phyloP scores from a whole-genome alignment of 2,888 invertebrate species.

The Parasteatoda lunata region DNA sequence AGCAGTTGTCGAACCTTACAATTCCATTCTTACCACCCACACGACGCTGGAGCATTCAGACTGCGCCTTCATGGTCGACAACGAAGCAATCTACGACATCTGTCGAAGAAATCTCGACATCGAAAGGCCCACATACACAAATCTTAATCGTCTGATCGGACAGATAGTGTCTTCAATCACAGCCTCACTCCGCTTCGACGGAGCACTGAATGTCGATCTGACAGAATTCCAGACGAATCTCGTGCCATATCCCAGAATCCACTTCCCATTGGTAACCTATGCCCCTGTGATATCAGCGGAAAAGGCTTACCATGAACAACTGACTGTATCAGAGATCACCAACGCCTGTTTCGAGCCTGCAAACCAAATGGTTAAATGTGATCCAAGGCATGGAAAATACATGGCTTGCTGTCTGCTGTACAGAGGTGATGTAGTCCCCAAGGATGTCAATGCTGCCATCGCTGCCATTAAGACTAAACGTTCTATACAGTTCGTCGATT shows the following conservation, averaged over 20 bases:
- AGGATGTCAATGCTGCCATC: conserved; percentile 76
- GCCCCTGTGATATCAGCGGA: conserved; percentile 75
- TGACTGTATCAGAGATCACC: conserved; percentile 75
- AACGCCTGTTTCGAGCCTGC: conserved; percentile 76
- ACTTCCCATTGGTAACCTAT: conserved; percentile 85
- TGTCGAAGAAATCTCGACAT: conserved; percentile 96
- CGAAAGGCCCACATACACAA: conserved; percentile 95
- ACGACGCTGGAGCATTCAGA: conserved; percentile 77
- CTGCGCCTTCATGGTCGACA: conserved; percentile 84
- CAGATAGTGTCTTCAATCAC: conserved; percentile 82
- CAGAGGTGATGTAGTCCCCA: conserved; percentile 77
- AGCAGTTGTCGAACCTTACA: conserved; percentile 72
- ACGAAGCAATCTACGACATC: conserved; percentile 85
- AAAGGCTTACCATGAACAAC: conserved; percentile 76
- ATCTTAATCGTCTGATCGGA: conserved; percentile 79
- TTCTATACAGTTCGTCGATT: conserved; percentile 90
- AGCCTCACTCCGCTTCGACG: conserved; percentile 93
- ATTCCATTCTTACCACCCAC: conserved; percentile 71
- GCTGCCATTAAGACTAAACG: conserved; percentile 76
- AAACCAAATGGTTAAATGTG: conserved; percentile 72
- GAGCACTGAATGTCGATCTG: conserved; percentile 91
- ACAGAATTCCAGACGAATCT: conserved; percentile 88
- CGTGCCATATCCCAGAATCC: conserved; percentile 93
- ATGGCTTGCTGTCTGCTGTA: conserved; percentile 73
- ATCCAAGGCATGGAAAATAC: conserved; percentile 71